Evolutionary conservation across 2,113 vertebrate species (phyloP).

Genomic region (Salvelinus namaycush): DNA sequence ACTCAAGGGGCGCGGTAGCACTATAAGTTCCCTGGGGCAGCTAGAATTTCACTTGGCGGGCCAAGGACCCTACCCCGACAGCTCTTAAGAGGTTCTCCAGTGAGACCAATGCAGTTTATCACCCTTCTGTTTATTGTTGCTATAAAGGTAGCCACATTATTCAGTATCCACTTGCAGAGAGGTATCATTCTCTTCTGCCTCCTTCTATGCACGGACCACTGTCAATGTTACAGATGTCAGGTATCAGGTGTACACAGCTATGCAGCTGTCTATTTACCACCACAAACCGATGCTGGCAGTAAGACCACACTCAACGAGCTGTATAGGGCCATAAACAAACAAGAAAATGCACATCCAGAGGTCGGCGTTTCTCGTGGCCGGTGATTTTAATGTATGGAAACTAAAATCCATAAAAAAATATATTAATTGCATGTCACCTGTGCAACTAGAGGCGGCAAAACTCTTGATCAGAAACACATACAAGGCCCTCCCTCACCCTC

Average conservation of each 20-base stretch:
- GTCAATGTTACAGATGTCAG: slow-evolving; percentile 16
- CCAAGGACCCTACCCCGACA: neutral
- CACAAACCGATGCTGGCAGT: no score
- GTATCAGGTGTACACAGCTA: slow-evolving; percentile 4
- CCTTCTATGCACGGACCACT: slow-evolving; percentile 1
- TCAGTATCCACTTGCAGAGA: slow-evolving; percentile 1
- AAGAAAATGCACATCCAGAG: no score
- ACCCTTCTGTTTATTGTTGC: neutral
- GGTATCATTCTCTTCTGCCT: slow-evolving; percentile 13
- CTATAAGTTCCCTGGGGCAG: neutral
- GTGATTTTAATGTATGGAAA: no score
- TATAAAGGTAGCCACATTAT: neutral
- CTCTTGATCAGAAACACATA: no score
- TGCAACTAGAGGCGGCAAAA: no score
- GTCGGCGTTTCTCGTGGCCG: no score
- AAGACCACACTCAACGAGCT: no score
- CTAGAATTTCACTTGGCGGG: neutral
- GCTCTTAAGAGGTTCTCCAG: neutral
- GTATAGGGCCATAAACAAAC: no score
- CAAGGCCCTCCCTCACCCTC: no score
- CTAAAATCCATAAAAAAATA: no score
- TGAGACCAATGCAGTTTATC: neutral
- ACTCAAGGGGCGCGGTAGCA: neutral
- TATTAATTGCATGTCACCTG: no score
- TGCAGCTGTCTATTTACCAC: neutral